Conservation (phyloP, 2,888 invertebrate genomes). For the Epinotia demarniana region DNA sequence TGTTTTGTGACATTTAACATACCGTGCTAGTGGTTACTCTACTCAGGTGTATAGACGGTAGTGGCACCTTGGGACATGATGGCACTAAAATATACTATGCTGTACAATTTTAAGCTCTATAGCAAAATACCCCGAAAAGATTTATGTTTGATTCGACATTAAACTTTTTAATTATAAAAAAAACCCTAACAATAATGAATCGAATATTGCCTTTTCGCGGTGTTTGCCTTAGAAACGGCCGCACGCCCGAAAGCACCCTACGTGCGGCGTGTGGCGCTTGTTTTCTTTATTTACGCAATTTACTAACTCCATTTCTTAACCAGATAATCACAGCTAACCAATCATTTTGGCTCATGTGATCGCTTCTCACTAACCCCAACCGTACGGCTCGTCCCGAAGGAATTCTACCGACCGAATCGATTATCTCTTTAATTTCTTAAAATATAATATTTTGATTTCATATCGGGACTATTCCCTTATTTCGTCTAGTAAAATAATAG, state of each 20-base stretch:
- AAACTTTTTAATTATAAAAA: too few species aligned
- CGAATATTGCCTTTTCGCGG: constrained; percentile 20
- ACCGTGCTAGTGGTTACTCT: constrained; percentile 1
- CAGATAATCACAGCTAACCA: constrained; percentile 62
- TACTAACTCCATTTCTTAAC: constrained; percentile 53
- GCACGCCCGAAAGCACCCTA: constrained; percentile 54
- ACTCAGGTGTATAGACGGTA: constrained; percentile 52
- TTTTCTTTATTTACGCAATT: constrained; percentile 67
- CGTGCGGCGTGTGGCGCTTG: constrained; percentile 61
- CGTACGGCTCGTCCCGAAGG: constrained; percentile 53
- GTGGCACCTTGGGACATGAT: constrained; percentile 53
- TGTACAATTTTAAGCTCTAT: constrained; percentile 35
- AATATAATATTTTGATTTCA: neutral
- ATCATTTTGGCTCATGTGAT: constrained; percentile 62
- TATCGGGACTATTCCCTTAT: neutral
- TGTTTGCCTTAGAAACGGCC: constrained; percentile 52
- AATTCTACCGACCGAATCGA: constrained; percentile 24
- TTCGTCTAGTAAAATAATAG: neutral
- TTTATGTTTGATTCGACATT: neutral
- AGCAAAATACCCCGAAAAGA: constrained; percentile 30
- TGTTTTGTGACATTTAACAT: neutral
- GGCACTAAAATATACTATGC: constrained; percentile 48
- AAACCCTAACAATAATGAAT: too few species aligned
- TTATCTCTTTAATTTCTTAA: neutral
- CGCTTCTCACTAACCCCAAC: constrained; percentile 71